phyloP scores from a whole-genome alignment of 2,113 vertebrate genomes.

The Cynocephalus volans region DNA sequence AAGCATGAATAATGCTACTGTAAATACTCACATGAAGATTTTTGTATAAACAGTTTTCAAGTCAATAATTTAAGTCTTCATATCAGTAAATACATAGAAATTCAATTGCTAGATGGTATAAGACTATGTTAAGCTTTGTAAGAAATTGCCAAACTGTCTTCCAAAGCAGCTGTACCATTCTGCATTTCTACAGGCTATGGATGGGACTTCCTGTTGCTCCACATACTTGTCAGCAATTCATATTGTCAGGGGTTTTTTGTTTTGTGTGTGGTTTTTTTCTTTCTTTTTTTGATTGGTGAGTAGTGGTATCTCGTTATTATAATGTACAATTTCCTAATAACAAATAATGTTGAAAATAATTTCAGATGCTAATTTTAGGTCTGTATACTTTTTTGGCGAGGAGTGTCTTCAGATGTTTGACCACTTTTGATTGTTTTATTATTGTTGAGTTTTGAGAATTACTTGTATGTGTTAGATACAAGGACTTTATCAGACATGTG shows the following conservation, averaged over 20 bases:
- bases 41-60: background rate
- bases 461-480: background rate
- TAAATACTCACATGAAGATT: background rate
- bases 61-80: background rate
- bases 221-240: conserved; percentile 1
- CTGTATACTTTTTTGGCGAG: background rate
- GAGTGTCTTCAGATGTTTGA: background rate
- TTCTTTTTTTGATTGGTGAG: background rate
- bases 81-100: background rate
- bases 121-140: background rate
- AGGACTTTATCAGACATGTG: background rate
- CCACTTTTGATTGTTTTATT: background rate
- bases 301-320: background rate
- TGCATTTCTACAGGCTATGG: background rate
- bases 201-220: background rate
- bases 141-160: background rate
- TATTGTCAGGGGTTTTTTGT: background rate
- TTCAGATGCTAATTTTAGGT: conserved; percentile 14
- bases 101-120: background rate
- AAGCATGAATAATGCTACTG: background rate
- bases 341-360: background rate
- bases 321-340: background rate
- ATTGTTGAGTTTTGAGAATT: background rate
- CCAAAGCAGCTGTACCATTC: background rate
- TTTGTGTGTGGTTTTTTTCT: too few relatives aligned